Percentiles rank a stretch among this genome's conserved stretches.
phyloP scores from a whole-genome alignment of 2,888 invertebrate species.

The Cybosia mesomella region DNA sequence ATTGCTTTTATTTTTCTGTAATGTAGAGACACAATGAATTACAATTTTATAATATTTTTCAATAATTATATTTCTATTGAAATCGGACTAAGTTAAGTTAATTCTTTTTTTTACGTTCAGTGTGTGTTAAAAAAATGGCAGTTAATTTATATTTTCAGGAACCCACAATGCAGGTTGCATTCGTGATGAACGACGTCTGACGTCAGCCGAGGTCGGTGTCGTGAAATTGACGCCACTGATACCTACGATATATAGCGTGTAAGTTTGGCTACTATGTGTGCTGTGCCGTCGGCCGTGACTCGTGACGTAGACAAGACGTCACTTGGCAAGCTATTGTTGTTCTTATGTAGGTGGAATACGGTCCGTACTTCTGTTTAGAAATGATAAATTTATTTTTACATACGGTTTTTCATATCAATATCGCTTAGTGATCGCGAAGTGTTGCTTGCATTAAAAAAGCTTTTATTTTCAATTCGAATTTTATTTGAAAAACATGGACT shows the following conservation, averaged over 20 bases:
- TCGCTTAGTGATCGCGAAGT: constrained; percentile 65
- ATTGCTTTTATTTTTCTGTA: no score
- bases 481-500: constrained; percentile 48
- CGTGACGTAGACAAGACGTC: constrained; percentile 27
- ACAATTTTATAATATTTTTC: no score
- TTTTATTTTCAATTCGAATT: constrained; percentile 32
- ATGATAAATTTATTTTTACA: constrained; percentile 62
- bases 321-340: constrained; percentile 67
- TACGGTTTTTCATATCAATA: constrained; percentile 73
- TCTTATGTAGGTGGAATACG: constrained; percentile 61
- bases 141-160: constrained; percentile 61
- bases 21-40: no score
- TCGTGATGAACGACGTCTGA: constrained; percentile 85
- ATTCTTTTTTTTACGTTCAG: neutral
- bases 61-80: no score
- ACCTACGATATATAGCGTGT: constrained; percentile 49
- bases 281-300: constrained; percentile 21
- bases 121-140: neutral
- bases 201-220: constrained; percentile 62
- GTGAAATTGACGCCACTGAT: constrained; percentile 46
- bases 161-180: constrained; percentile 85
- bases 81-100: no score
- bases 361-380: constrained; percentile 39
- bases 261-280: constrained; percentile 58
- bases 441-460: constrained; percentile 67